phyloP scores from a whole-genome alignment of 2,888 invertebrate genomes.

The Tortrix viridana region DNA sequence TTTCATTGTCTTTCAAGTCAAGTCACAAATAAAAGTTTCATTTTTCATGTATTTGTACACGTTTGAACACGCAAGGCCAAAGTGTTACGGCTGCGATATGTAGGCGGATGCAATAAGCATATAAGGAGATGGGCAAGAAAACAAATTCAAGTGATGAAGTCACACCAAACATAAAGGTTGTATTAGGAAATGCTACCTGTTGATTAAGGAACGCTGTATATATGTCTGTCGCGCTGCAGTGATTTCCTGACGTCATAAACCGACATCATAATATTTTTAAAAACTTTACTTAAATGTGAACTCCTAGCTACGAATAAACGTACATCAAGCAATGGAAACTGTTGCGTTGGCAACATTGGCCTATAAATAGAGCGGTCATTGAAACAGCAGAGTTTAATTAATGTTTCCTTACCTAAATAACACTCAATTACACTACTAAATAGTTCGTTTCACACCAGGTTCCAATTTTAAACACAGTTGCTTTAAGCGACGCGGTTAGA shows the following conservation, averaged over 20 bases:
- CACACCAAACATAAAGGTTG: neutral
- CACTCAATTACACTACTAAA: conserved; percentile 53
- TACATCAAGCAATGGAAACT: conserved; percentile 13
- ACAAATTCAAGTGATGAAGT: conserved; percentile 3
- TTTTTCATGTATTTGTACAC: too few species aligned
- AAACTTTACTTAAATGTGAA: conserved; percentile 14
- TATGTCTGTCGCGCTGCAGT: too few species aligned
- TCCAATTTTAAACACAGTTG: neutral
- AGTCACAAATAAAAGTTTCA: too few species aligned
- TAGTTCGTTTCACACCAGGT: conserved; percentile 7
- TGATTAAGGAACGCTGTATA: too few species aligned
- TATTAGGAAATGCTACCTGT: too few species aligned
- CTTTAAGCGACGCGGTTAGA: too few species aligned
- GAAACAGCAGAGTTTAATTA: conserved; percentile 54
- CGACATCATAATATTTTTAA: conserved; percentile 6
- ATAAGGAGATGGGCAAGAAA: conserved; percentile 9
- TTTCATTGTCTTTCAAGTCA: too few species aligned
- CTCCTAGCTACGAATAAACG: conserved; percentile 14
- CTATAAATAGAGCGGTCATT: conserved; percentile 34
- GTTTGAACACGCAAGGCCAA: too few species aligned
- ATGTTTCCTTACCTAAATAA: conserved; percentile 70
- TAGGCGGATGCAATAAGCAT: conserved; percentile 23
- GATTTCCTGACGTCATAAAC: conserved; percentile 11
- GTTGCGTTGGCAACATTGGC: conserved; percentile 25
- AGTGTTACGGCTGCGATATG: neutral